A percentile compares a stretch with the other conserved stretches of the same genome.
These are phyloP conservation scores for Pachymerium ferrugineum DNA, from an alignment of 2,888 invertebrate genomes.

Conservation along the genomic window DNA sequence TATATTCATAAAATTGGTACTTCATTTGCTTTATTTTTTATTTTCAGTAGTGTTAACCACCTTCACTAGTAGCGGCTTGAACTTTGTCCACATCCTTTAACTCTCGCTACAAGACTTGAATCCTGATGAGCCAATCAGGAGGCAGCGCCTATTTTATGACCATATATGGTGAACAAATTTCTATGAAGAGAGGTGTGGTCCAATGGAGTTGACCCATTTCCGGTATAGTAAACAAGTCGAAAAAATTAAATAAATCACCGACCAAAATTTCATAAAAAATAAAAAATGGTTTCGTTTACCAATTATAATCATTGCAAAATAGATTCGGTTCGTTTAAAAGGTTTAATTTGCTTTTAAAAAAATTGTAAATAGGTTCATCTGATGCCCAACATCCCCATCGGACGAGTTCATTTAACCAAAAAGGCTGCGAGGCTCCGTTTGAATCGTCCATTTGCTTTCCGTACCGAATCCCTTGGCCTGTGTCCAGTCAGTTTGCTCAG, in stretches of 20 bases:
- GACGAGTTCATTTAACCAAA: neutral
- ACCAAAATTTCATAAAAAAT: neutral
- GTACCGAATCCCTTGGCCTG: neutral
- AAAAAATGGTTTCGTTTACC: too few relatives aligned
- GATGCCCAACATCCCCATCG: neutral
- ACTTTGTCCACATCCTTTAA: neutral
- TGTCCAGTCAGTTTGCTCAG: neutral
- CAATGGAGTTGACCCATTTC: neutral
- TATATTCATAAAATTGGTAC: too few relatives aligned
- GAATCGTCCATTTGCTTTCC: neutral
- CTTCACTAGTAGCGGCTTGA: neutral
- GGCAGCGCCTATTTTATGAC: neutral
- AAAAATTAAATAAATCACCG: neutral
- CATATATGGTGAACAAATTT: constrained; percentile 1
- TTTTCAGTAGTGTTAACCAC: too few relatives aligned
- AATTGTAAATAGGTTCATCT: neutral
- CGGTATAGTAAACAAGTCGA: neutral
- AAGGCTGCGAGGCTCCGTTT: neutral
- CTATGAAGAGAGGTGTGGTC: neutral
- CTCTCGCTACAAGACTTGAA: neutral
- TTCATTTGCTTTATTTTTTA: too few relatives aligned
- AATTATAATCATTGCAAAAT: too few relatives aligned
- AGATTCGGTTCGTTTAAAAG: too few relatives aligned
- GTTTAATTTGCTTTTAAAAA: too few relatives aligned
- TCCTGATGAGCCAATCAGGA: neutral